phyloP scores from a whole-genome alignment of 2,113 vertebrate genomes.

The Atrichornis clamosus region DNA sequence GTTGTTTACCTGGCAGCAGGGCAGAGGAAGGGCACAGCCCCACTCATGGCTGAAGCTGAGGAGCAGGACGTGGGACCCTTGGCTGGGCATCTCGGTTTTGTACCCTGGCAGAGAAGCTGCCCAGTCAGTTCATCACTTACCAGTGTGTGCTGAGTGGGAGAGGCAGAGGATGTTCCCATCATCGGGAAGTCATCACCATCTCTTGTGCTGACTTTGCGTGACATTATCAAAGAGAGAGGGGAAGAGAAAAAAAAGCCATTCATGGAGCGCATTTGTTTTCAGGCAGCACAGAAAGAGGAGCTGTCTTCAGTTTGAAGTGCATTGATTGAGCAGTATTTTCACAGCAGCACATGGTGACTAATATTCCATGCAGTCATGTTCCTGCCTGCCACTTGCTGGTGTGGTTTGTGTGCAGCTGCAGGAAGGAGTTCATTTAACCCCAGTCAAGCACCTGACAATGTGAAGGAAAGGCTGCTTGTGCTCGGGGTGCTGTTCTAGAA shows the following conservation, averaged over 20 bases:
- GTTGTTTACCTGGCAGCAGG: background rate
- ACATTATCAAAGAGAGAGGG: background rate
- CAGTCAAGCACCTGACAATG: background rate
- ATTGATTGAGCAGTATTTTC: constrained; percentile 35
- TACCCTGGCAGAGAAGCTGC: background rate
- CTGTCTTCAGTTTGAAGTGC: constrained; percentile 8
- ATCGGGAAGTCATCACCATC: background rate
- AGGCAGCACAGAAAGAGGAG: constrained; percentile 9
- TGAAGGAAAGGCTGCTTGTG: background rate
- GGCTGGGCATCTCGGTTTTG: background rate
- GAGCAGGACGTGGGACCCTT: background rate
- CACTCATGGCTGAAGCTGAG: background rate
- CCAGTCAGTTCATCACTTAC: background rate
- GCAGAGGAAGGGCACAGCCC: background rate
- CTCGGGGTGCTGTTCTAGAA: background rate
- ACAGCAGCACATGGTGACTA: constrained; percentile 5
- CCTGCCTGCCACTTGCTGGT: background rate
- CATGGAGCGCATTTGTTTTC: constrained; percentile 23
- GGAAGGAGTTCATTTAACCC: background rate
- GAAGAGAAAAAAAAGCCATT: background rate
- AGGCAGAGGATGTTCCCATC: constrained; percentile 1
- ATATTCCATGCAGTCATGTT: background rate
- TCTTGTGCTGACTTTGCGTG: constrained; percentile 6
- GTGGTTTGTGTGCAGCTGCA: constrained; percentile 25
- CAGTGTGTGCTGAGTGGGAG: background rate